Evolutionary conservation across 2,888 invertebrate genomes (phyloP), one percentile per base, ranked within the genome.

Genomic region (Osmoderma eremita): DNA sequence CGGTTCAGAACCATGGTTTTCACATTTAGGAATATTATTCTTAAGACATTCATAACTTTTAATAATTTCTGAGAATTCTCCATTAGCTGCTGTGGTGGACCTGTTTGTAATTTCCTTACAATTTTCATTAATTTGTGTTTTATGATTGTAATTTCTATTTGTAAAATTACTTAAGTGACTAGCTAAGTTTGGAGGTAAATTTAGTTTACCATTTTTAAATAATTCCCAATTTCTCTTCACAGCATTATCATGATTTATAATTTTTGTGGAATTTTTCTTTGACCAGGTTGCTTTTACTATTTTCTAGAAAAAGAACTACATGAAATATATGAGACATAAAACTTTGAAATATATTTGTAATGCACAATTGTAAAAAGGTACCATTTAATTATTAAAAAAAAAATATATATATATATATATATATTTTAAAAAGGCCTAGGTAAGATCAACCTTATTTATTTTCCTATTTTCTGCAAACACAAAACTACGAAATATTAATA

Each of bases 151-250:
- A 6, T 81, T 80, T 75, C 92, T 84, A 2, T 87, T 77, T 0
- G 88, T 86, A 75, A 92, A 93, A 77, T 90, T 90, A 0, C 85
- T 77, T 49, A 92, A 84, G 79, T 91, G 91, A 70, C 86, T 77
- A 49, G 79, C 76, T 18, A 91, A 70, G 0, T 84, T 78, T 17
- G 83, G 56, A 12, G 80, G 80, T 61, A 83, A 70, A 54, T 84
- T 78, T 12, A 90, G 73, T 69, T 86, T 80, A 5, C 88, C 88
- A 30, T 84, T 80, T 70, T 85, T 87, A 6, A 91, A 84, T 70
- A 86, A 82, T 63, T 85, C 82, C 93, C 93, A 93, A 79, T 93
- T 93, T 70, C 86, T 82, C 75, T 88, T 82, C 0, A 90, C 92
- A 0, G 82, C 82, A 63, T 83, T 81, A 75, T 93, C 93, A 75